These are phyloP conservation scores for Atractosteus spatula DNA, from an alignment of 2,113 vertebrate genomes.

Conservation along the genomic window DNA sequence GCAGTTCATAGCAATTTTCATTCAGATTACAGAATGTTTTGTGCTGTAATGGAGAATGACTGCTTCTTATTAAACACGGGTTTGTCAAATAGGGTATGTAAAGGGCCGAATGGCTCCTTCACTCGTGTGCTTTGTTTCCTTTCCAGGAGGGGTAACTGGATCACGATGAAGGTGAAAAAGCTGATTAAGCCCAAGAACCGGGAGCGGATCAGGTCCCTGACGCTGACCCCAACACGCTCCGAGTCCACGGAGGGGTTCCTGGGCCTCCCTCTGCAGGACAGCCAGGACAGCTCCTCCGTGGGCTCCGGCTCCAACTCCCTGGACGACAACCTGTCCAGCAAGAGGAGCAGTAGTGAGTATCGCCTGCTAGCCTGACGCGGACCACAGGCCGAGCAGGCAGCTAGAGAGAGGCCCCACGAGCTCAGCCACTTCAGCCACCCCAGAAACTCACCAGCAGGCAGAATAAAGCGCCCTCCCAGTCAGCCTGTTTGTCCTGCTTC, in stretches of 20 bases:
- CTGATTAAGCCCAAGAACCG: constrained; percentile 93
- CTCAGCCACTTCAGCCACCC: neutral
- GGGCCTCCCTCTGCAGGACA: constrained; percentile 79
- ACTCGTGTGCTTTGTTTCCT: constrained; percentile 11
- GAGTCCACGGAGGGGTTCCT: constrained; percentile 88
- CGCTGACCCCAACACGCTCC: constrained; percentile 82
- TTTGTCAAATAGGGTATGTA: no score
- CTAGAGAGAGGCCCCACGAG: neutral
- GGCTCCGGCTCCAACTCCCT: constrained; percentile 91
- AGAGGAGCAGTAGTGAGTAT: constrained; percentile 94
- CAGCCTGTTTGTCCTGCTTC: neutral
- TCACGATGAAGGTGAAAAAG: constrained; percentile 96
- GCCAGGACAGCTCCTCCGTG: constrained; percentile 94
- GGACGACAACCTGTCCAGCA: constrained; percentile 85
- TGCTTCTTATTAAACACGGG: neutral
- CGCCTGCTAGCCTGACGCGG: neutral
- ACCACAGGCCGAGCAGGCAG: neutral
- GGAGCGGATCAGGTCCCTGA: constrained; percentile 86
- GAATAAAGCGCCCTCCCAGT: neutral
- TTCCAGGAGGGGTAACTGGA: constrained; percentile 94
- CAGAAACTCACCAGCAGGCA: neutral
- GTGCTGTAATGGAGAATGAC: no score
- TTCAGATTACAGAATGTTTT: no score
- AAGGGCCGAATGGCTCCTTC: neutral
- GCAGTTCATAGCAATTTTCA: no score